Evolutionary conservation across 2,888 invertebrate species (phyloP), one percentile per base, ranked within the genome.

Genomic region (Drosophila emarginata): DNA sequence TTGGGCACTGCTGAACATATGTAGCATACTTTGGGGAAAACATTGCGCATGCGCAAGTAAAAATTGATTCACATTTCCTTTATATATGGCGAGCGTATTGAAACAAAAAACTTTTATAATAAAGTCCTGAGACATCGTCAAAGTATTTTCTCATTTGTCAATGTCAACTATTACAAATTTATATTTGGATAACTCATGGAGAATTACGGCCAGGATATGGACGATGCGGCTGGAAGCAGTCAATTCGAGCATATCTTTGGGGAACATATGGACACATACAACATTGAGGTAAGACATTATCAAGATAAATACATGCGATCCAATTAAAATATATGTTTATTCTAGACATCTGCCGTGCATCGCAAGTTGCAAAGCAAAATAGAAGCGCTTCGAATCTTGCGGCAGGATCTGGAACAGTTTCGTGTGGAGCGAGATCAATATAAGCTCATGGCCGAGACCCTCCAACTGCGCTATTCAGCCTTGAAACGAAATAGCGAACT

Each of bases 341-440:
- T 61, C 3, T 89, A 95, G 94, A 94, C 94, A 79, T 93, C 94
- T 9, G 94, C 94, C 1, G 90, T 95, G 15, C 94, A 94, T 87
- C 94, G 95, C 72, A 96, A 96, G 91, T 92, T 97, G 26, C 95
- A 96, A 87, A 95, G 96, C 87, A 97, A 97, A 91, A 93, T 95
- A 60, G 96, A 97, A 91, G 97, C 97, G 2, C 90, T 97, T 39
- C 92, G 95, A n/a, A 95, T 96, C 70, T 93, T 97, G 89, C 95
- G 94, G 72, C 94, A 94, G 81, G 96, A 97, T 88, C 91, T 97
- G 67, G 96, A 96, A 80, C 94, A 95, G 91, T 96, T 95, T 89
- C 94, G 95, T 67, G 94, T 94, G 82, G 96, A 97, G 89, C 92
- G 96, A 32, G 97, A 97, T 90, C 95, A 95, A 87, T 96, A 95